Evolutionary conservation across 2,797 vertebrate genomes (phyloP).

Genomic region (Peromyscus melanophrys): DNA sequence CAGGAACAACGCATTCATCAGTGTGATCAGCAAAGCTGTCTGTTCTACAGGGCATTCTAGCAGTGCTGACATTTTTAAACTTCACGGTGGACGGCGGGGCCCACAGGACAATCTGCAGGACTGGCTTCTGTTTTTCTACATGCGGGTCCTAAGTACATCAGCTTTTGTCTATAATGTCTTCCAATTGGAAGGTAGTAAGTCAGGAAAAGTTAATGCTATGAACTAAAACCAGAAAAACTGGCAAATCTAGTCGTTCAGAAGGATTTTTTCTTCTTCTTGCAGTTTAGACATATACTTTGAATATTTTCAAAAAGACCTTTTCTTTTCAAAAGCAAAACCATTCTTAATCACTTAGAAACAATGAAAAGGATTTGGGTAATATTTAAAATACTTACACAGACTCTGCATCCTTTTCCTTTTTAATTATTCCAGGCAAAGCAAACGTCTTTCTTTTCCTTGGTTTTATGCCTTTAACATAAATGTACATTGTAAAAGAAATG

Average conservation of each 20-base stretch:
- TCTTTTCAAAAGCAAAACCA: constrained; percentile 65
- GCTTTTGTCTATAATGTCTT: constrained; percentile 31
- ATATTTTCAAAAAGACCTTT: constrained; percentile 60
- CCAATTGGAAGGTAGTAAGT: constrained; percentile 44
- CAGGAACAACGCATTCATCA: constrained; percentile 1
- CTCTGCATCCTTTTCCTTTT: constrained; percentile 97
- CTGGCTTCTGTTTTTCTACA: background rate
- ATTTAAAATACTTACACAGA: constrained; percentile 93
- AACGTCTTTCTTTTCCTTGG: constrained; percentile 96
- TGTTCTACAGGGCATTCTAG: constrained; percentile 21
- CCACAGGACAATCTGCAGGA: background rate
- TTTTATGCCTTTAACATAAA: constrained; percentile 93
- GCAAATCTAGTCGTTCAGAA: constrained; percentile 45
- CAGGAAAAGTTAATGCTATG: constrained; percentile 30
- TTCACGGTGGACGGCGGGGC: accelerated
- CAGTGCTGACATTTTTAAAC: background rate
- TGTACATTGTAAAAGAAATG: constrained; percentile 66
- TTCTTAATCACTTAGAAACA: constrained; percentile 53
- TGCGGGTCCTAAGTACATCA: background rate
- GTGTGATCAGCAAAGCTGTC: background rate
- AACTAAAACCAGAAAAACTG: constrained; percentile 49
- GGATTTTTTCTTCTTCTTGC: constrained; percentile 18
- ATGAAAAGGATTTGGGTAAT: constrained; percentile 35
- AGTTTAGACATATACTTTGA: constrained; percentile 18
- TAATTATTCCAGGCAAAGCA: constrained; percentile 95